Base-by-base conservation (phyloP, 2,888 invertebrate species). In the Tinea semifulvella region DNA sequence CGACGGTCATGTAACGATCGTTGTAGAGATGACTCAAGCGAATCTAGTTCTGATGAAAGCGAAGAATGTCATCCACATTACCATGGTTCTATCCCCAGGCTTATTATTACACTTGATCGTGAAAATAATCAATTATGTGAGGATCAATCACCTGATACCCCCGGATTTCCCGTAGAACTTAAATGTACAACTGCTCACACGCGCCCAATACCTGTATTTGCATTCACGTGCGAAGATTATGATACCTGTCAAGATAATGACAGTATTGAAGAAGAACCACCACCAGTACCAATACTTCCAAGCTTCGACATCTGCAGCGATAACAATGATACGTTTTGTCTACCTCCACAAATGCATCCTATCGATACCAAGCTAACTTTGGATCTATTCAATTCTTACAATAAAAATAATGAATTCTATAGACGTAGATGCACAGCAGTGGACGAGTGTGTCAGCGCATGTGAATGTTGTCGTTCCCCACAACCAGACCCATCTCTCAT, bases 391-490 rank as follows among this genome's bases (percentile, higher is more conserved):
- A 67, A 68, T 26, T 47, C 59, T 5, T 58, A 64, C 14, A 52
- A 57, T 18, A 56, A 57, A 40, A 63, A 65, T 1, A 55, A 50
- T 7, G 65, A 63, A 3, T 53, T 55, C 19, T 66, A 65, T 47
- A 54, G 67, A 40, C 61, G 68, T 1, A 61, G 77, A 20, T 70
- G 74, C 56, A 77, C 76, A 2, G 72, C 61, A 2, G 55, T 68
- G 8, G 68, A 69, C 47, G 77, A 79, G 44, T 80, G 79, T 51
- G 75, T 68, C 16, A 75, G 74, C 49, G 76, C 76, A 4, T 80
- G 79, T 51, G 77, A 76, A 25, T 80, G 79, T 49, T 80, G 79
- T 48, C 76, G 79, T 45, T 68, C 71, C 20, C 79, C 76, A 27
- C 77, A 76, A 47, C 79, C 79, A 0, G 79, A 80, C 47, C 48